Percentiles rank a stretch among this genome's conserved stretches.
phyloP scores from a whole-genome alignment of 2,888 invertebrate species.

The Apodemia zela region DNA sequence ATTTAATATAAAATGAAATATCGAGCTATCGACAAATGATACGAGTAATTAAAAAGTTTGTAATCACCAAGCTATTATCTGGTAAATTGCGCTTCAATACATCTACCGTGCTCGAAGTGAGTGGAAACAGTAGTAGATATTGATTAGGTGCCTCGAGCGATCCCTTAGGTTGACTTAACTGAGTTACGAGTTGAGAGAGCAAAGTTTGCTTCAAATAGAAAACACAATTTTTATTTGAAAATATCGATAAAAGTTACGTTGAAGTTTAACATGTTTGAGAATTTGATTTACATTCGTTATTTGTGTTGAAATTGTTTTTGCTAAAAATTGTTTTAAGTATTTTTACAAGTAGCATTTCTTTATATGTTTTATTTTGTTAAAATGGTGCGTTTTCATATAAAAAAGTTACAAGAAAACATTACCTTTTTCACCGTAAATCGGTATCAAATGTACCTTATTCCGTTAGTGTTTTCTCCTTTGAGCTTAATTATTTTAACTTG shows the following conservation, averaged over 20 bases:
- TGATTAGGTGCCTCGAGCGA: constrained; percentile 50
- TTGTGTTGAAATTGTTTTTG: background rate
- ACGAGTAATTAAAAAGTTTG: background rate
- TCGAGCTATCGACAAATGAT: background rate
- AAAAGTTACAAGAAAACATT: no score
- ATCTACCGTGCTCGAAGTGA: constrained; percentile 32
- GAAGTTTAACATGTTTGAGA: constrained; percentile 22
- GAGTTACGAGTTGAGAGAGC: constrained; percentile 70
- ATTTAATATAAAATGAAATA: no score
- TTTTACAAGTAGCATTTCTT: background rate
- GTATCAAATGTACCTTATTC: no score
- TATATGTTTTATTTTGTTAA: no score
- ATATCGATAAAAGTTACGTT: constrained; percentile 25
- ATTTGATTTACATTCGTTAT: constrained; percentile 32
- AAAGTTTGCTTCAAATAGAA: constrained; percentile 57
- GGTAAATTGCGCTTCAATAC: background rate
- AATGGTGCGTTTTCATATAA: no score
- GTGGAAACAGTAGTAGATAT: constrained; percentile 50
- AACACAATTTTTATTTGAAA: constrained; percentile 47
- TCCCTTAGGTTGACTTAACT: constrained; percentile 62
- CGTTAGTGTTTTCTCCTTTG: no score
- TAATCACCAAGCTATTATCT: constrained; percentile 7
- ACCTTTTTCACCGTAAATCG: no score
- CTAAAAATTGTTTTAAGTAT: background rate
- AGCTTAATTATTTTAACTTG: no score